Evolutionary conservation across 1,140 invertebrate genomes (phyloP).

Genomic region (Heliconius nattereri): DNA sequence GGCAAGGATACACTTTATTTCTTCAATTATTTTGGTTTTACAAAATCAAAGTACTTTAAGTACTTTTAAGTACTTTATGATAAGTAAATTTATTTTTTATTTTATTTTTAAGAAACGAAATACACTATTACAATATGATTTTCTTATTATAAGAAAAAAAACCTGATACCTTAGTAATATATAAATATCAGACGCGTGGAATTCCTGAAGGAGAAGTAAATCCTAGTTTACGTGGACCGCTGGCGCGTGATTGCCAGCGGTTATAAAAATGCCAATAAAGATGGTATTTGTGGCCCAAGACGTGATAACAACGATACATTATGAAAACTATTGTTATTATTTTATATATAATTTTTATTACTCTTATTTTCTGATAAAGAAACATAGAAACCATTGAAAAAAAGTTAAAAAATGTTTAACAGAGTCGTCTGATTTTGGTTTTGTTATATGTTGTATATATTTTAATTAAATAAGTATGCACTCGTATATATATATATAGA

Average conservation of each 20-base stretch:
- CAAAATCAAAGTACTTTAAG: too few relatives aligned
- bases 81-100: too few relatives aligned
- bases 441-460: too few relatives aligned
- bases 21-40: too few relatives aligned
- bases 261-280: constrained; percentile 61
- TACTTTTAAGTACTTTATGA: too few relatives aligned
- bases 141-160: neutral
- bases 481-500: too few relatives aligned
- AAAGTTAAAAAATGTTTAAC: too few relatives aligned
- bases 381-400: neutral
- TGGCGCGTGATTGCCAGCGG: constrained; percentile 45
- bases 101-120: too few relatives aligned
- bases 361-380: neutral
- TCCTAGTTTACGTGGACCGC: constrained; percentile 48
- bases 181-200: constrained; percentile 8
- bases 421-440: too few relatives aligned
- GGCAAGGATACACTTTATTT: too few relatives aligned
- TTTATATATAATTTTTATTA: neutral
- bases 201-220: constrained; percentile 45
- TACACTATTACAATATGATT: too few relatives aligned
- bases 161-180: neutral
- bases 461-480: too few relatives aligned
- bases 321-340: neutral
- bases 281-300: constrained; percentile 22
- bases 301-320: constrained; percentile 10